Conservation (phyloP, 2,888 invertebrate genomes). For the Leptopilina syphax region DNA sequence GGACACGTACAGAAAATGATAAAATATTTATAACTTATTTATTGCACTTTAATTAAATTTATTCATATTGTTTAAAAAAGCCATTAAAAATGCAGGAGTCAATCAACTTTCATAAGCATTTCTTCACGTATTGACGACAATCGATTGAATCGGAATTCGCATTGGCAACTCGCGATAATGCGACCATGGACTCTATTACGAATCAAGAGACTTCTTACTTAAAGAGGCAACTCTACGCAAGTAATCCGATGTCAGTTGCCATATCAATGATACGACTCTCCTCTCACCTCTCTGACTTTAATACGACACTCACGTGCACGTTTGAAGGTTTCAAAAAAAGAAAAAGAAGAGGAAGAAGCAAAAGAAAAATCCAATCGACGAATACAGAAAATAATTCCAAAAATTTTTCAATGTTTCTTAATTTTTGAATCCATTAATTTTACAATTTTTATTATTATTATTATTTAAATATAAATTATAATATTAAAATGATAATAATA, state of each 20-base stretch:
- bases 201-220: conserved; percentile 26
- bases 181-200: conserved; percentile 26
- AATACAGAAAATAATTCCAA: too few species aligned
- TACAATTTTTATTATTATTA: too few species aligned
- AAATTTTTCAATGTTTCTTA: too few species aligned
- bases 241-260: conserved; percentile 37
- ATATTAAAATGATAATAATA: too few species aligned
- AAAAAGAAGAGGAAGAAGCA: not conserved
- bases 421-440: too few species aligned
- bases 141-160: conserved; percentile 23
- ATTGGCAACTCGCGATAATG: conserved; percentile 19
- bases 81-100: not conserved
- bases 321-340: conserved; percentile 13
- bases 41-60: not conserved
- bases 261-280: conserved; percentile 28
- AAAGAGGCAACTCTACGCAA: conserved; percentile 25
- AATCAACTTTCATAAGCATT: conserved; percentile 23
- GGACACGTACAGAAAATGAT: not conserved
- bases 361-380: not conserved
- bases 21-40: too few species aligned
- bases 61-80: not conserved
- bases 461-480: too few species aligned
- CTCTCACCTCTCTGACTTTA: conserved; percentile 17
- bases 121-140: conserved; percentile 22
- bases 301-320: conserved; percentile 31